These are phyloP conservation scores for Fragum fragum DNA, from an alignment of 2,888 invertebrate genomes.

Conservation along the genomic window DNA sequence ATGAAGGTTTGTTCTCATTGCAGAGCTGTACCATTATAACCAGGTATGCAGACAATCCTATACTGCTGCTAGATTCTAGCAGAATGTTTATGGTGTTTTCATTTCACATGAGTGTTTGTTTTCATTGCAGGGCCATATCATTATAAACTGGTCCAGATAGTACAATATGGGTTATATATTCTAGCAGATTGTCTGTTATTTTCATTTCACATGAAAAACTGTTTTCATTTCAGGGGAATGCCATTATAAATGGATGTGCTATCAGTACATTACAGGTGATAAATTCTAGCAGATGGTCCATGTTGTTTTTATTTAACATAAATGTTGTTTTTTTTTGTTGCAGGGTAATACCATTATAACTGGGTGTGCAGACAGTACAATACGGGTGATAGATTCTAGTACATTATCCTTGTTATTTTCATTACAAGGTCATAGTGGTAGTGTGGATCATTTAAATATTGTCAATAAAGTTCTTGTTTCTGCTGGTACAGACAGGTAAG, in stretches of 20 bases:
- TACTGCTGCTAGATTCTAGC: conserved; percentile 75
- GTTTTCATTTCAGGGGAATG: conserved; percentile 70
- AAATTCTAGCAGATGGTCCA: conserved; percentile 71
- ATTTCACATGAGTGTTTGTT: conserved; percentile 39
- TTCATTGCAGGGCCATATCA: conserved; percentile 73
- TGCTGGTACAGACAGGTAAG: conserved; percentile 80
- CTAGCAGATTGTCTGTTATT: conserved; percentile 71
- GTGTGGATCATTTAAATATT: conserved; percentile 78
- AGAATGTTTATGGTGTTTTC: conserved; percentile 71
- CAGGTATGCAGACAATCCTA: conserved; percentile 78
- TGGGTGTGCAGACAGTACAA: conserved; percentile 79
- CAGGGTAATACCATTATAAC: conserved; percentile 79
- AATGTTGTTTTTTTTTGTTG: conserved; percentile 23
- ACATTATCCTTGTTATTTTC: conserved; percentile 74
- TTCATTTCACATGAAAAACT: conserved; percentile 55
- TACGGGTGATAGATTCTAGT: conserved; percentile 76
- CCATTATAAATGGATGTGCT: conserved; percentile 80
- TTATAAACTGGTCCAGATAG: conserved; percentile 81
- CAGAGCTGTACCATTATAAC: conserved; percentile 79
- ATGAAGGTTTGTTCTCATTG: conserved; percentile 18
- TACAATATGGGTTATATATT: conserved; percentile 76
- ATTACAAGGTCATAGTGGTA: conserved; percentile 78
- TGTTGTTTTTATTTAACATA: conserved; percentile 67
- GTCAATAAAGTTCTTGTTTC: conserved; percentile 77
- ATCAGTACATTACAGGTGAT: conserved; percentile 79